These are phyloP conservation scores for Epicauta chinensis DNA, from an alignment of 1,140 invertebrate species.

Conservation along the genomic window DNA sequence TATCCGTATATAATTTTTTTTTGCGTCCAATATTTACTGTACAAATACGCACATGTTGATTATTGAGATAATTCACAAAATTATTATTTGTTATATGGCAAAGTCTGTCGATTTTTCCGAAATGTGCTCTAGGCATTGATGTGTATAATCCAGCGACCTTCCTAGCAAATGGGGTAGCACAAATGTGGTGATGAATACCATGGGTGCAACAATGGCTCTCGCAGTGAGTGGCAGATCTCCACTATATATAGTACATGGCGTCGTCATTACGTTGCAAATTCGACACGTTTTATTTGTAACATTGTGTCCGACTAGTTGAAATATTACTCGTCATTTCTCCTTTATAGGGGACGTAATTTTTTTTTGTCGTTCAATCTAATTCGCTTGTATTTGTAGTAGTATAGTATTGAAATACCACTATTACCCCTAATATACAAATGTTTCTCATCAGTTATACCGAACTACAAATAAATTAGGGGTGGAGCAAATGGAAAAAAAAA, in stretches of 20 bases:
- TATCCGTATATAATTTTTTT: too few relatives aligned
- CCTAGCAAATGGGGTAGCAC: constrained; percentile 25
- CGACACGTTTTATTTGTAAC: constrained; percentile 9
- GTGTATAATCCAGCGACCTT: constrained; percentile 15
- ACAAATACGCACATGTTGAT: too few relatives aligned
- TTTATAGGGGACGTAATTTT: background rate
- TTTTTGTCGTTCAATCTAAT: background rate
- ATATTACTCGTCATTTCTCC: constrained; percentile 10
- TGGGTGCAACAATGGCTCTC: constrained; percentile 18
- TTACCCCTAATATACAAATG: background rate
- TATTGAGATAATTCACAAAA: too few relatives aligned
- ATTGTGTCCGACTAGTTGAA: background rate
- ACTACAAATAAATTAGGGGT: constrained; percentile 21
- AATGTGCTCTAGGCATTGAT: background rate
- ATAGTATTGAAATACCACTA: background rate
- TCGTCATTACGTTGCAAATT: constrained; percentile 29
- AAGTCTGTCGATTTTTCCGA: too few relatives aligned
- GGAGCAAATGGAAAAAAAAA: too few relatives aligned
- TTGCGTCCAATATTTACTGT: too few relatives aligned
- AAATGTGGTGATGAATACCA: constrained; percentile 29
- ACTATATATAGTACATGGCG: constrained; percentile 5
- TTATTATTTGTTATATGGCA: too few relatives aligned
- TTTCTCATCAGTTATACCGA: constrained; percentile 5
- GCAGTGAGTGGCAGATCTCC: constrained; percentile 24
- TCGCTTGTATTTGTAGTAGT: too few relatives aligned